Evolutionary conservation across 1,140 invertebrate genomes (phyloP).

Genomic region (Drosophila repletoides): DNA sequence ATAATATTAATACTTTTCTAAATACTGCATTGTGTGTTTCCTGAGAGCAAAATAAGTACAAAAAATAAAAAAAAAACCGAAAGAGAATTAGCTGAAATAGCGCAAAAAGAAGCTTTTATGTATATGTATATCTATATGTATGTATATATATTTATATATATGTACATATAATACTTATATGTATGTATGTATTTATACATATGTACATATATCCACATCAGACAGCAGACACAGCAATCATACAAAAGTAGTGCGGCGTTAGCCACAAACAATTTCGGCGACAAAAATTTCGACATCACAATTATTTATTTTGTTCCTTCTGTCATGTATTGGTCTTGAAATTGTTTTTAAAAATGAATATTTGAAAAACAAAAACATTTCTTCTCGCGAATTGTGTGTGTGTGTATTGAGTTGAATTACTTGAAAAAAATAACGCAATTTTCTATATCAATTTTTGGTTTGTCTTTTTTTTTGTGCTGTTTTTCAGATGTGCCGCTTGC

Average conservation of each 20-base stretch:
- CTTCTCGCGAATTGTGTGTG: background rate
- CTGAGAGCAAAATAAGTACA: background rate
- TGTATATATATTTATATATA: background rate
- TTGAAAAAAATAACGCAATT: background rate
- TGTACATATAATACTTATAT: background rate
- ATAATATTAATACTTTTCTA: no score
- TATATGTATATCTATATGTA: background rate
- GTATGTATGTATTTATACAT: background rate
- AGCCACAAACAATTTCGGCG: constrained; percentile 20
- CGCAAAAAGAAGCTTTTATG: constrained; percentile 20
- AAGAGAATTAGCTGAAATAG: constrained; percentile 43
- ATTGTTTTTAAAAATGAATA: constrained; percentile 1
- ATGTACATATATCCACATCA: background rate
- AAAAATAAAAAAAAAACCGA: background rate
- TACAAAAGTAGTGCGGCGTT: constrained; percentile 2
- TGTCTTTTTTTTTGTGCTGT: background rate
- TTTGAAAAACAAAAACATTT: no score
- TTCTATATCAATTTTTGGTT: background rate
- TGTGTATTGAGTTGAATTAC: constrained; percentile 3
- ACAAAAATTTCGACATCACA: constrained; percentile 26
- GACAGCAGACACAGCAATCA: constrained; percentile 19
- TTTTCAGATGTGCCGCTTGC: constrained; percentile 15
- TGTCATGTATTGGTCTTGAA: background rate
- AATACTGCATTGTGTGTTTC: no score
- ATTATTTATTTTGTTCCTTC: constrained; percentile 1